Evolutionary conservation across 2,113 vertebrate species (phyloP).

Genomic region (Kobus ellipsiprymnus): DNA sequence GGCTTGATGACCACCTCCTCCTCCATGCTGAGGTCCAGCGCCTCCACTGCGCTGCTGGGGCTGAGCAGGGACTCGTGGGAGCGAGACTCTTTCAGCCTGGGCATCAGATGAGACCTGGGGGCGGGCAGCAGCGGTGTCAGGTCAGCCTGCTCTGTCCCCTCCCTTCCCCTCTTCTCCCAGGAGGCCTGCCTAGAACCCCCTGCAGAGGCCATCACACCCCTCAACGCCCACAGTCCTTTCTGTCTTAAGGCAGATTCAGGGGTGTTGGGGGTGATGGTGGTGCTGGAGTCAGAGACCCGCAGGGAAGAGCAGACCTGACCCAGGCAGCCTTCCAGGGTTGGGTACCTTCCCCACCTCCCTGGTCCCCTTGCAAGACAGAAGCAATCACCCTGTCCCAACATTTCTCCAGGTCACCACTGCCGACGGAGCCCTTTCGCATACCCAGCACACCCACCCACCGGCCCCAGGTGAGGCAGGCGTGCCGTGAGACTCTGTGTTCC

Average conservation of each 20-base stretch:
- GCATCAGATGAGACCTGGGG: conserved; percentile 99
- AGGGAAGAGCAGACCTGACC: neutral
- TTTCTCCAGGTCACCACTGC: neutral
- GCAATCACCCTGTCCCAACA: neutral
- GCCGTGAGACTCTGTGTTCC: too few species aligned
- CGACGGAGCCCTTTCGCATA: neutral
- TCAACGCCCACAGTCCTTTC: neutral
- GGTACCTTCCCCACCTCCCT: neutral
- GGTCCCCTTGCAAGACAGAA: neutral
- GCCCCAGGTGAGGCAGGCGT: neutral
- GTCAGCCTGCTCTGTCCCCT: neutral
- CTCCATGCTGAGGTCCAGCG: conserved; percentile 99
- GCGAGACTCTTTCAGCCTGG: conserved; percentile 98
- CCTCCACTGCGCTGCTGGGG: conserved; percentile 96
- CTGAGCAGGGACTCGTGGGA: conserved; percentile 99
- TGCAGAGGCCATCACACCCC: neutral
- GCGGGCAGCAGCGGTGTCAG: fast-evolving
- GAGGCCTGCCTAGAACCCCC: neutral
- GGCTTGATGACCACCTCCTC: conserved; percentile 97
- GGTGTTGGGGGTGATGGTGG: neutral
- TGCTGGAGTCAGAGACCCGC: neutral
- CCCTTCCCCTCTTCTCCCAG: neutral
- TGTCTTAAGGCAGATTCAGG: neutral
- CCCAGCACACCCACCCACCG: neutral
- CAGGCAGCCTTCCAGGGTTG: neutral